Percentiles rank a stretch among this genome's conserved stretches.
Evolutionary conservation across 2,888 invertebrate genomes (phyloP).

Genomic region (Heteromyza rotundicornis): DNA sequence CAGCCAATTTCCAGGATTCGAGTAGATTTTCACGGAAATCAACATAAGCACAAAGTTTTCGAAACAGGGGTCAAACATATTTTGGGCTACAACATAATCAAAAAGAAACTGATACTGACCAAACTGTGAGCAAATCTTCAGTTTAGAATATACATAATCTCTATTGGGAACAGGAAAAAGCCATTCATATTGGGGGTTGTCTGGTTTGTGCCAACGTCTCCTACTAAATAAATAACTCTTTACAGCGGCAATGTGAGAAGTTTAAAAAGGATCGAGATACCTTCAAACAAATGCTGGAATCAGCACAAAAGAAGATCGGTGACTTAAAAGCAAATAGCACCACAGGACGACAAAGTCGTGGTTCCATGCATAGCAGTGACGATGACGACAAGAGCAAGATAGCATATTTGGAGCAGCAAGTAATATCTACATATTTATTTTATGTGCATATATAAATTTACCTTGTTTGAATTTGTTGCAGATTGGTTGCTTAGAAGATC

Average conservation of each 20-base stretch:
- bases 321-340: slow-evolving; percentile 70
- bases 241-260: slow-evolving; percentile 64
- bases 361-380: slow-evolving; percentile 76
- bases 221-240: neutral
- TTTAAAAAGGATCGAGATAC: slow-evolving; percentile 89
- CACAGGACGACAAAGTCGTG: slow-evolving; percentile 66
- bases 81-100: too few species aligned
- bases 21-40: too few species aligned
- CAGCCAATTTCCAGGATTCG: too few species aligned
- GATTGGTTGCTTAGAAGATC: slow-evolving; percentile 84
- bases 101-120: too few species aligned
- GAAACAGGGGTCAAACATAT: too few species aligned
- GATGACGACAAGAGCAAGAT: slow-evolving; percentile 74
- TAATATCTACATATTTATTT: slow-evolving; percentile 22
- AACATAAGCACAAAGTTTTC: too few species aligned
- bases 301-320: slow-evolving; percentile 82
- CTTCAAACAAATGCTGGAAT: slow-evolving; percentile 87
- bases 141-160: neutral
- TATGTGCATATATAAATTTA: neutral
- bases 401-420: slow-evolving; percentile 79
- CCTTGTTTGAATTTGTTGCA: slow-evolving; percentile 31
- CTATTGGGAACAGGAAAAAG: neutral
- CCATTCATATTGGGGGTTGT: neutral
- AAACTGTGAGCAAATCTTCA: neutral
- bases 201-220: neutral